These are phyloP conservation scores for Trichechus manatus DNA, from an alignment of 2,113 vertebrate genomes.

Conservation along the genomic window DNA sequence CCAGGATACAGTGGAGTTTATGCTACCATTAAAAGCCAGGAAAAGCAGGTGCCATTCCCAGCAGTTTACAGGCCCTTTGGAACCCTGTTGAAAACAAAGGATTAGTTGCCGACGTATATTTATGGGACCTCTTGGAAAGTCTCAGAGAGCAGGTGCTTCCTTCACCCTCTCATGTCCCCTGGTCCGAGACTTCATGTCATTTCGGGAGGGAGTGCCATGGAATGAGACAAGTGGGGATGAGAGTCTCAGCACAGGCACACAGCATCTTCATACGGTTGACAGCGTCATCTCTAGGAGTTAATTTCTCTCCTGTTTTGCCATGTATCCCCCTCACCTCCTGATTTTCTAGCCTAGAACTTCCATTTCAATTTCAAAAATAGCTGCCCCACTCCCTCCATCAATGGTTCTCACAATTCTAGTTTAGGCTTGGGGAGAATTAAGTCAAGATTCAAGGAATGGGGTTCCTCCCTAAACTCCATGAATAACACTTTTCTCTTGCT, in stretches of 20 bases:
- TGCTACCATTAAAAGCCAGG: neutral
- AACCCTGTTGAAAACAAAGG: too few relatives aligned
- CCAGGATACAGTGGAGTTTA: rapidly evolving
- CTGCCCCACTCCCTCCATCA: neutral
- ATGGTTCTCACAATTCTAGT: neutral
- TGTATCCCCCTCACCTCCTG: neutral
- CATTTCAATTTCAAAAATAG: neutral
- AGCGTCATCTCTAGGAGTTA: neutral
- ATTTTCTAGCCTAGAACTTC: neutral
- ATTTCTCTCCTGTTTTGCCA: neutral
- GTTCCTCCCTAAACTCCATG: neutral
- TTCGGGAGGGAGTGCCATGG: neutral
- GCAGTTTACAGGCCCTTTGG: neutral
- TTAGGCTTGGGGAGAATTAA: neutral
- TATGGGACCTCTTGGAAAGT: too few relatives aligned
- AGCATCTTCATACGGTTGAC: neutral
- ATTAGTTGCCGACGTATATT: rapidly evolving
- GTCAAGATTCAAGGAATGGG: neutral
- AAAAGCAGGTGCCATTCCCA: neutral
- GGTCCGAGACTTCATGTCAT: too few relatives aligned
- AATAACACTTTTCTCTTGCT: neutral
- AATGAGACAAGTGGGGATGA: neutral
- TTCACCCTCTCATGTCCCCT: neutral
- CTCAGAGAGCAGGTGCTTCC: neutral
- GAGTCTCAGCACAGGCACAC: neutral